Evolutionary conservation across 2,888 invertebrate genomes (phyloP), one percentile per base, ranked within the genome.

Genomic region (Sphaerophoria rueppellii): DNA sequence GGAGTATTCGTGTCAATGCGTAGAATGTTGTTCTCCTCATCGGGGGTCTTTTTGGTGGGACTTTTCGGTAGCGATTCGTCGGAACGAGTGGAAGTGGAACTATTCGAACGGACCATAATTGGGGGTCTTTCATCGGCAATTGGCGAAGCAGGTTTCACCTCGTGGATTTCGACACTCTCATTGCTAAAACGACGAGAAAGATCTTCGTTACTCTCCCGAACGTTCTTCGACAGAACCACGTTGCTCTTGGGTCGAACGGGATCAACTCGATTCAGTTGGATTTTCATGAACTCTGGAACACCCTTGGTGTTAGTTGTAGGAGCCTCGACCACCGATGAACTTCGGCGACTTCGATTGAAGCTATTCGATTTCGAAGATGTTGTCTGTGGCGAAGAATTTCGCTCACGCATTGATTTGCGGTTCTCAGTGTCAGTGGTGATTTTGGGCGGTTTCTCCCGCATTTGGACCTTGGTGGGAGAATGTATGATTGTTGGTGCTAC

Each of bases 201-300:
- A 57, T 91, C 91, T 24, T 91, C 90, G 69, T 76, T 89, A 86
- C 90, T 90, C 52, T 88, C 88, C 12, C 89, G 90, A 4, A 88
- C 90, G 87, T 94, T 94, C 81, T 94, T 95, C 34, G 95, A 94
- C 87, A 95, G 91, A 67, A 95, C 94, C 43, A 95, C 93, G 88
- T 95, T 94, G 43, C 93, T 94, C 9, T 93, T 89, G 0, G 94
- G 93, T 1, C 92, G 92, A 87, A 94, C 93, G 9, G 93, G 92
- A 88, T 95, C 95, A 6, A 95, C 95, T 89, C 94, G 94, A 89
- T 95, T 95, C 58, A 95, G 89, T 90, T 95, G 95, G 75, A 95
- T 94, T 88, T 95, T 94, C 83, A 95, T 91, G 89, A 95, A 95
- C 89, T 96, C 95, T 0, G 95, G 95, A 12, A 95, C 92, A 55